phyloP scores from a whole-genome alignment of 2,797 vertebrate species.

The Cyprinodon diabolis region DNA sequence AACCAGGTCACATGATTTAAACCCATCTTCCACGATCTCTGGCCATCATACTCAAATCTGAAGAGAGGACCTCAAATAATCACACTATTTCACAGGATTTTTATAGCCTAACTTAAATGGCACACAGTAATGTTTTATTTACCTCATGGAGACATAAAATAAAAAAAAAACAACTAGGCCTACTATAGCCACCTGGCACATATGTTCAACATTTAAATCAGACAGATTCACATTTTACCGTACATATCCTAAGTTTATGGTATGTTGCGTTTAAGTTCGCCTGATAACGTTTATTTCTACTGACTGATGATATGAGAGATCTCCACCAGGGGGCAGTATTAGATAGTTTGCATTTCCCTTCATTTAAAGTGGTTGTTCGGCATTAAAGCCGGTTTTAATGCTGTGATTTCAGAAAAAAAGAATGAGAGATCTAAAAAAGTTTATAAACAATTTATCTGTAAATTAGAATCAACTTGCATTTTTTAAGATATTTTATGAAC shows the following conservation, averaged over 20 bases:
- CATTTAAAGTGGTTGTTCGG: background rate
- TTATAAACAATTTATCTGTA: background rate
- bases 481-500: background rate
- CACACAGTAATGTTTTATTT: background rate
- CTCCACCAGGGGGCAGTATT: conserved; percentile 36
- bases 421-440: background rate
- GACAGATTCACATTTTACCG: too few species aligned
- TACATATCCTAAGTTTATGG: background rate
- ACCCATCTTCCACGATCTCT: background rate
- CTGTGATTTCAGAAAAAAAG: background rate
- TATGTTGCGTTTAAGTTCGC: background rate
- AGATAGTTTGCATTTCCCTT: background rate
- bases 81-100: background rate
- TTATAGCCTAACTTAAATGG: background rate
- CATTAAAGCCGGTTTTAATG: background rate
- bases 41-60: background rate
- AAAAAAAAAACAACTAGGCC: too few species aligned
- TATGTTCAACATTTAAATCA: too few species aligned
- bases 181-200: too few species aligned
- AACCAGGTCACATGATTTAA: conserved; percentile 42
- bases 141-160: too few species aligned
- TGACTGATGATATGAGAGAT: background rate
- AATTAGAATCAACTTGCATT: background rate
- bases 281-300: background rate
- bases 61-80: background rate